These are phyloP conservation scores for Caenorhabditis sp. DNA, from an alignment of 2,888 invertebrate species.

Conservation along the genomic window DNA sequence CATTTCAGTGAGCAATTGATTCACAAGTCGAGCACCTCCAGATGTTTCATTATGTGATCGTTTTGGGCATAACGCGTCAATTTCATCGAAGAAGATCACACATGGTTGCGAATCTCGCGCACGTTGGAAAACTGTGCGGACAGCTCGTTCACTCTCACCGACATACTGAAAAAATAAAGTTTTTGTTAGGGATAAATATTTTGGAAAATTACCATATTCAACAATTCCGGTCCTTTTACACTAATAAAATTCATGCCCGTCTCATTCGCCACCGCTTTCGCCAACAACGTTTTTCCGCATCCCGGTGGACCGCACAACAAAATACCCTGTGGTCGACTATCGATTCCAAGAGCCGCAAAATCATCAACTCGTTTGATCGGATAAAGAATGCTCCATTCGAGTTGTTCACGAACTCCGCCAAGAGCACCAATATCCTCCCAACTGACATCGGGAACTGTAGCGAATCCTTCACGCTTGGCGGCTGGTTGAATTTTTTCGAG, in stretches of 20 bases:
- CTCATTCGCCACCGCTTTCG: conserved; percentile 98
- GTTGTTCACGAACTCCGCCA: conserved; percentile 84
- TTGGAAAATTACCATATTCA: conserved; percentile 92
- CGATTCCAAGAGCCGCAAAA: conserved; percentile 82
- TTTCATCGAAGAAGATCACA: conserved; percentile 97
- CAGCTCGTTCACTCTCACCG: conserved; percentile 95
- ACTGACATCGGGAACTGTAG: conserved; percentile 93
- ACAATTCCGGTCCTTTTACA: conserved; percentile 95
- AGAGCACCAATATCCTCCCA: conserved; percentile 97
- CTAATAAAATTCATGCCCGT: conserved; percentile 98
- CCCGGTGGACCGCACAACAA: conserved; percentile 96
- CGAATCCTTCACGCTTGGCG: conserved; percentile 85
- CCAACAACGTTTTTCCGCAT: conserved; percentile 85
- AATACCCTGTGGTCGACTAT: conserved; percentile 81
- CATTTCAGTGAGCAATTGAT: conserved; percentile 97
- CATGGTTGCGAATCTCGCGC: conserved; percentile 95
- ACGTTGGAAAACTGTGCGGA: conserved; percentile 91
- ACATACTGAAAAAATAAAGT: conserved; percentile 79
- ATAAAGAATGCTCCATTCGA: conserved; percentile 87
- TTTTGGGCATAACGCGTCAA: conserved; percentile 92
- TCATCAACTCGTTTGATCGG: conserved; percentile 87
- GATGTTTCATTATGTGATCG: conserved; percentile 79
- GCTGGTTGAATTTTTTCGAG: conserved; percentile 44
- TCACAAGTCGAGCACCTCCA: conserved; percentile 82
- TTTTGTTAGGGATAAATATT: background rate